Conservation (phyloP, 2,113 vertebrate species). For the Polyodon spathula region DNA sequence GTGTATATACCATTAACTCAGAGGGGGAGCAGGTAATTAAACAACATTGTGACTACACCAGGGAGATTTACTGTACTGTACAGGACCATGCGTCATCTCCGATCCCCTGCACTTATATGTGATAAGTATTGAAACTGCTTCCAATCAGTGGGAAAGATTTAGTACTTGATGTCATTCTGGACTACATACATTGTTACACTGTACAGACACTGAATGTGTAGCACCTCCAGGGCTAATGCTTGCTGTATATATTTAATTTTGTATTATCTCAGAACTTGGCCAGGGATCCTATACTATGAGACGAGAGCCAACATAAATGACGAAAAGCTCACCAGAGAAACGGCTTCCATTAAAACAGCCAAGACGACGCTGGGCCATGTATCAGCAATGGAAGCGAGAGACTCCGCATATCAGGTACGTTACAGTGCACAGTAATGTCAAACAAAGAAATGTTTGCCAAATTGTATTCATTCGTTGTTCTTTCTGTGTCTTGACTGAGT, state of each 20-base stretch:
- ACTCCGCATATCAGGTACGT: constrained; percentile 51
- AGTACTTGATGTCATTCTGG: no score
- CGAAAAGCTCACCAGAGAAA: constrained; percentile 43
- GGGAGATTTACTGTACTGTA: background rate
- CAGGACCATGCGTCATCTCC: background rate
- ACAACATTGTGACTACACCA: background rate
- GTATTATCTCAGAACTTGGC: constrained; percentile 56
- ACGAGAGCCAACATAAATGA: constrained; percentile 20
- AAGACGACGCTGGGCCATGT: constrained; percentile 61
- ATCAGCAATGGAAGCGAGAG: constrained; percentile 50
- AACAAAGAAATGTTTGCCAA: no score
- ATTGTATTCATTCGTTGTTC: background rate
- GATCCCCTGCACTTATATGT: no score
- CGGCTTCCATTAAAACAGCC: constrained; percentile 53
- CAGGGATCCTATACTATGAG: constrained; percentile 52
- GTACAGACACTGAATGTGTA: background rate
- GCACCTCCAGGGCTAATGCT: background rate
- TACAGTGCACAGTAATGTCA: background rate
- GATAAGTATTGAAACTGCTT: no score
- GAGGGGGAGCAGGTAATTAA: constrained; percentile 44
- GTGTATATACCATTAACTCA: constrained; percentile 11
- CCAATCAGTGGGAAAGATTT: no score
- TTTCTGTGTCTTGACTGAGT: background rate
- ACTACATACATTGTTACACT: background rate
- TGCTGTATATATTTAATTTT: constrained; percentile 4